phyloP scores from a whole-genome alignment of 2,113 vertebrate species.

The Phasianus colchicus region DNA sequence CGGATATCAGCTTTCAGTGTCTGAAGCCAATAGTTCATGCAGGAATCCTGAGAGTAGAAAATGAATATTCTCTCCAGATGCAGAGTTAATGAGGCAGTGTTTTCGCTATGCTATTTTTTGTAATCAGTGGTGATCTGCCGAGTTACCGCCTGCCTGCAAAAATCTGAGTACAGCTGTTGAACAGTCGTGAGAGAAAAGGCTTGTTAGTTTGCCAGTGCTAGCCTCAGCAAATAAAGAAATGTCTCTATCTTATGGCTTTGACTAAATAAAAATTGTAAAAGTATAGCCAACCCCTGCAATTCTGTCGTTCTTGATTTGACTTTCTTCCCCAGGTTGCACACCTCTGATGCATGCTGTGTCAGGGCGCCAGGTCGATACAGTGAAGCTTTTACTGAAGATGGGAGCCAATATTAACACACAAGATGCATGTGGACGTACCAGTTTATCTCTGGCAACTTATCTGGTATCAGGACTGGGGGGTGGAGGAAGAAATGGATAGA shows the following conservation, averaged over 20 bases:
- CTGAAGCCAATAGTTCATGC: background rate
- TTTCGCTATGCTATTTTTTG: background rate
- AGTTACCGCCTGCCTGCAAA: background rate
- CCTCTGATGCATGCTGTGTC: conserved; percentile 91
- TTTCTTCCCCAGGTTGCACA: conserved; percentile 80
- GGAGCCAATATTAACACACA: conserved; percentile 90
- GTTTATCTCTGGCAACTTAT: conserved; percentile 88
- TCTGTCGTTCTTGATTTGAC: background rate
- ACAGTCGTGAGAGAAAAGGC: background rate
- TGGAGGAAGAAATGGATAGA: background rate
- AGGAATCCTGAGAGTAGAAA: background rate
- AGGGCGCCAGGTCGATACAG: conserved; percentile 89
- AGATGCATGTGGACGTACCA: conserved; percentile 87
- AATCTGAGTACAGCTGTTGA: background rate
- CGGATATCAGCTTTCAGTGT: background rate
- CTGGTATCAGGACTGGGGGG: conserved; percentile 76
- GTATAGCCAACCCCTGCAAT: background rate
- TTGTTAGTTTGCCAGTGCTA: background rate
- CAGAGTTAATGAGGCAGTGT: background rate
- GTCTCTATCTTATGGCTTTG: background rate
- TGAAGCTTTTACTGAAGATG: conserved; percentile 91
- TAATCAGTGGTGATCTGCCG: background rate
- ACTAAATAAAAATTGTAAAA: conserved; percentile 16
- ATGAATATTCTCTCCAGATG: background rate
- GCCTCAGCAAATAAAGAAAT: conserved; percentile 16